These are phyloP conservation scores for Puffinus mauretanicus DNA, from an alignment of 2,113 vertebrate species.

Conservation along the genomic window DNA sequence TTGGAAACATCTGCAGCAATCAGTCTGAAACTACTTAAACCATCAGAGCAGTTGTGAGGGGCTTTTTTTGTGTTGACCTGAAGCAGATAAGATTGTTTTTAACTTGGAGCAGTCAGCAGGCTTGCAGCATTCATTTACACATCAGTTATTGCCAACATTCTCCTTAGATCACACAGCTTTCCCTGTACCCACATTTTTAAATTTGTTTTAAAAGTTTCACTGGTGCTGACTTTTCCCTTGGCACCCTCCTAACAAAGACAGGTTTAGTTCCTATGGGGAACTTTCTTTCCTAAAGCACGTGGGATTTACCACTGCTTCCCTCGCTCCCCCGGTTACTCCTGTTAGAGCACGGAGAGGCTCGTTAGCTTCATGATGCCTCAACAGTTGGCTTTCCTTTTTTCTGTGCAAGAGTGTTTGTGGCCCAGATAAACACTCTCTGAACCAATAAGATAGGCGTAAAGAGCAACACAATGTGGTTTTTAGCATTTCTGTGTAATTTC, in stretches of 20 bases:
- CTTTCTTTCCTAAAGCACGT: accelerated
- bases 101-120: neutral
- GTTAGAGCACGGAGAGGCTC: neutral
- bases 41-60: neutral
- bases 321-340: accelerated
- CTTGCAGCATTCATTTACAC: neutral
- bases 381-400: neutral
- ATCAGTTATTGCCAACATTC: neutral
- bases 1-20: neutral
- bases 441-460: accelerated
- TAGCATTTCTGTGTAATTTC: neutral
- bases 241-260: neutral
- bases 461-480: neutral
- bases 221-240: neutral
- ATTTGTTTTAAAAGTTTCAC: neutral
- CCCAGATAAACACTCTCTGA: neutral
- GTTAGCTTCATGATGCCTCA: neutral
- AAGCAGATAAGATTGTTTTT: neutral
- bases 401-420: neutral
- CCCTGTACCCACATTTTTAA: accelerated
- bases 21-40: neutral
- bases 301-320: neutral
- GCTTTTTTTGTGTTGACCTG: neutral
- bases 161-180: neutral
- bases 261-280: accelerated